Conservation (phyloP, 2,888 invertebrate genomes). For the Ectobius pallidus region DNA sequence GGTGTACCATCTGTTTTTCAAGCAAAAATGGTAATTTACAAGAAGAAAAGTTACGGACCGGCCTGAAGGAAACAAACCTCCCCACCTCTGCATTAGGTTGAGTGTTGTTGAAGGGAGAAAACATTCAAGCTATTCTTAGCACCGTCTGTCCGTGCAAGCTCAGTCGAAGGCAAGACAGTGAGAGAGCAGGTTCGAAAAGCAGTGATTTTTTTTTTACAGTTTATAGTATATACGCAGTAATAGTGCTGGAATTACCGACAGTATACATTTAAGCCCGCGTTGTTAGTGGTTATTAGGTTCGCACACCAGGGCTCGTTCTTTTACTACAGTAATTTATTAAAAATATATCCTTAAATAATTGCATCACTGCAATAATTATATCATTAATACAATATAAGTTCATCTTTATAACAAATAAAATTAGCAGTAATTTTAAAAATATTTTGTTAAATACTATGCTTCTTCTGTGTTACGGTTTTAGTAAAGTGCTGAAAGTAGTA, state of each 20-base stretch:
- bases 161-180: slow-evolving; percentile 35
- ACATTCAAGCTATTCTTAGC: slow-evolving; percentile 37
- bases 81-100: not conserved
- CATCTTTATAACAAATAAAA: too few relatives aligned
- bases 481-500: too few relatives aligned
- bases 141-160: slow-evolving; percentile 23
- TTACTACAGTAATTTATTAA: not conserved
- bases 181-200: slow-evolving; percentile 8
- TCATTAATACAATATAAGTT: too few relatives aligned
- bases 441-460: too few relatives aligned
- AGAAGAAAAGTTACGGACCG: slow-evolving; percentile 2
- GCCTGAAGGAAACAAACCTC: slow-evolving; percentile 3
- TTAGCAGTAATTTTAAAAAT: too few relatives aligned
- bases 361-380: too few relatives aligned
- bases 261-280: slow-evolving; percentile 1
- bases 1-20: not conserved
- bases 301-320: not conserved
- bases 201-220: not conserved
- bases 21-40: not conserved
- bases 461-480: too few relatives aligned
- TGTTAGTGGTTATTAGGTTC: not conserved
- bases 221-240: not conserved
- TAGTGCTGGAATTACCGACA: slow-evolving; percentile 4
- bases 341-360: too few relatives aligned
- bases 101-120: slow-evolving; percentile 30